A percentile compares a stretch with the other conserved stretches of the same genome.
These are phyloP conservation scores for Holcopasites calliopsidis DNA, from an alignment of 1,140 invertebrate genomes.

Conservation along the genomic window DNA sequence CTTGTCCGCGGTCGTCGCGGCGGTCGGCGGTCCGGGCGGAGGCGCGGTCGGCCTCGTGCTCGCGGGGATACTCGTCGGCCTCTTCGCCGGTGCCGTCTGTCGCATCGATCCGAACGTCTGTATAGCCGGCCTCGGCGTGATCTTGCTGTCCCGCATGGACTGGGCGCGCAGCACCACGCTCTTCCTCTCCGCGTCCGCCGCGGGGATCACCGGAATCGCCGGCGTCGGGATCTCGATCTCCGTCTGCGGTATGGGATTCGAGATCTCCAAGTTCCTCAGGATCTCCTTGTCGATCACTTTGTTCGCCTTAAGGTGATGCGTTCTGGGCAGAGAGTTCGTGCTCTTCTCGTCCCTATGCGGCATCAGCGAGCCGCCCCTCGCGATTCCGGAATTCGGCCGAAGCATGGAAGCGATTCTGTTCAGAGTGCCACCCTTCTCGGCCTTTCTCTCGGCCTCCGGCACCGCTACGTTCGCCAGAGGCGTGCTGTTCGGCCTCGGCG, in stretches of 20 bases:
- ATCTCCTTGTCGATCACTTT: constrained; percentile 85
- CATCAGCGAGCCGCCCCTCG: constrained; percentile 68
- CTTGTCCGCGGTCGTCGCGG: constrained; percentile 70
- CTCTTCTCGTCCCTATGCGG: constrained; percentile 75
- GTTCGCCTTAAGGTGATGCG: constrained; percentile 81
- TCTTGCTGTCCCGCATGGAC: constrained; percentile 85
- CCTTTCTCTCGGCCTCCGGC: constrained; percentile 74
- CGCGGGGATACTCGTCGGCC: constrained; percentile 85
- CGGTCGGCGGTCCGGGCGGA: constrained; percentile 82
- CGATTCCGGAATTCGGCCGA: constrained; percentile 82
- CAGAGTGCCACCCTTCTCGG: constrained; percentile 79
- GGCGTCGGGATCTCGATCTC: constrained; percentile 82
- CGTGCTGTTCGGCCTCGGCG: constrained; percentile 64
- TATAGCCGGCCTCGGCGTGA: constrained; percentile 81
- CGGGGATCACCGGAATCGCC: constrained; percentile 80
- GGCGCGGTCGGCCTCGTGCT: constrained; percentile 83
- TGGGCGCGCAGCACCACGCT: constrained; percentile 86
- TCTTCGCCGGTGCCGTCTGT: constrained; percentile 79
- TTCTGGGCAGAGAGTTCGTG: constrained; percentile 82
- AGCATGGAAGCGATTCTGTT: constrained; percentile 89
- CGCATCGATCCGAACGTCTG: constrained; percentile 90
- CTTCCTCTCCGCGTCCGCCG: constrained; percentile 76
- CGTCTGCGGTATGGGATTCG: constrained; percentile 87
- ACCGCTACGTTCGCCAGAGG: constrained; percentile 50
- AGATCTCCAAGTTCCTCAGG: constrained; percentile 89